A percentile compares a stretch with the other conserved stretches of the same genome.
These are phyloP conservation scores for Psilanteris sp. DNA, from an alignment of 1,140 invertebrate genomes.

Conservation along the genomic window DNA sequence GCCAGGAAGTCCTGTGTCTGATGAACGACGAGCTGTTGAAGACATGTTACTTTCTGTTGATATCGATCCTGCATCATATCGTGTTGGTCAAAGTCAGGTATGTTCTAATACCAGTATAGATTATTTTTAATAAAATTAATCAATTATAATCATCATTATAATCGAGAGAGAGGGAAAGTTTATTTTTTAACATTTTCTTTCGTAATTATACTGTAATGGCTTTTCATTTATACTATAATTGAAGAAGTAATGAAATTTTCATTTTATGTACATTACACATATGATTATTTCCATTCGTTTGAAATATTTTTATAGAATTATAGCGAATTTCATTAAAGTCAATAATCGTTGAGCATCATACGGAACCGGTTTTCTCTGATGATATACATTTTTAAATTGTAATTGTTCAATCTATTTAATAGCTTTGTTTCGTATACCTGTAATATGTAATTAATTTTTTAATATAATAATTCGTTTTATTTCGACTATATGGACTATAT, in stretches of 20 bases:
- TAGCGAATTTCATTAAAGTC: conserved; percentile 25
- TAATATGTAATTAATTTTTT: conserved; percentile 41
- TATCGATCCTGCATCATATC: conserved; percentile 91
- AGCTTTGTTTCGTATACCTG: conserved; percentile 31
- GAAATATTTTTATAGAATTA: conserved; percentile 4
- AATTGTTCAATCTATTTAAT: conserved; percentile 38
- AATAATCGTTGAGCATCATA: conserved; percentile 8
- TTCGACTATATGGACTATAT: no score
- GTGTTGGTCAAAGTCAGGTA: conserved; percentile 95
- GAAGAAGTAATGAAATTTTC: conserved; percentile 15
- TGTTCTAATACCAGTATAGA: conserved; percentile 73
- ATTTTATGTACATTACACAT: conserved; percentile 5
- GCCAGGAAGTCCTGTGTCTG: conserved; percentile 81
- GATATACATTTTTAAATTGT: conserved; percentile 42
- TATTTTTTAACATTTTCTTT: background rate
- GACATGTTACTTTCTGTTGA: conserved; percentile 92
- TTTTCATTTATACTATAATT: conserved; percentile 9
- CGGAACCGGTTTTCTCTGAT: conserved; percentile 29
- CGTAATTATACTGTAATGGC: background rate
- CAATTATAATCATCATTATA: conserved; percentile 2
- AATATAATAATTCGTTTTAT: conserved; percentile 34
- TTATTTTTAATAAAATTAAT: background rate
- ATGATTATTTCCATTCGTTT: background rate
- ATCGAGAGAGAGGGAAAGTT: conserved; percentile 50
- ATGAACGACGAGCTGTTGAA: conserved; percentile 85